These are phyloP conservation scores for Diploptera punctata DNA, from an alignment of 2,888 invertebrate genomes.

Conservation along the genomic window DNA sequence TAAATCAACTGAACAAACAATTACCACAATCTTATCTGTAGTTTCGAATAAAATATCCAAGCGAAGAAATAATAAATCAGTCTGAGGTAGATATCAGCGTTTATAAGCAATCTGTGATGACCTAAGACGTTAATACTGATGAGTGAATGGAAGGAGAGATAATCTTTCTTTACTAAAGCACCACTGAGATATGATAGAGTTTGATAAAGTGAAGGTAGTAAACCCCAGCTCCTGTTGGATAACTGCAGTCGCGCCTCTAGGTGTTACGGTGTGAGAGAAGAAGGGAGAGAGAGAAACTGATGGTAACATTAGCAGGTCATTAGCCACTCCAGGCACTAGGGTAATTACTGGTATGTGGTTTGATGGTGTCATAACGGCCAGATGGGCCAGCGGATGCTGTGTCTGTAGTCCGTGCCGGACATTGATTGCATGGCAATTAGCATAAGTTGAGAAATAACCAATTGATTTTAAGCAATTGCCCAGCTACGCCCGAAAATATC, in stretches of 20 bases:
- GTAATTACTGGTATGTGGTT: slow-evolving; percentile 1
- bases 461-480: neutral
- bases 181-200: no score
- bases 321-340: neutral
- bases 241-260: neutral
- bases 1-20: no score
- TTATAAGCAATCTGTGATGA: no score
- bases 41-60: no score
- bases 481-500: neutral
- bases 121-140: no score
- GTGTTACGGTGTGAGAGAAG: neutral
- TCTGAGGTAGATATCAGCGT: no score
- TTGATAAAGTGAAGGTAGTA: no score
- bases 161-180: no score
- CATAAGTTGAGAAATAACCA: neutral
- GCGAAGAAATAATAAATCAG: no score
- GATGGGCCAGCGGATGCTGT: neutral
- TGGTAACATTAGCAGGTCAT: slow-evolving; percentile 2
- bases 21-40: no score
- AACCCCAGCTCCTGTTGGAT: neutral
- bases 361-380: slow-evolving; percentile 6
- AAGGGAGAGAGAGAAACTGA: neutral
- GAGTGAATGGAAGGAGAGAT: no score
- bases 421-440: neutral
- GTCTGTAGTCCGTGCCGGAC: neutral